These are phyloP conservation scores for Amiota minor DNA, from an alignment of 2,888 invertebrate species.

Conservation along the genomic window DNA sequence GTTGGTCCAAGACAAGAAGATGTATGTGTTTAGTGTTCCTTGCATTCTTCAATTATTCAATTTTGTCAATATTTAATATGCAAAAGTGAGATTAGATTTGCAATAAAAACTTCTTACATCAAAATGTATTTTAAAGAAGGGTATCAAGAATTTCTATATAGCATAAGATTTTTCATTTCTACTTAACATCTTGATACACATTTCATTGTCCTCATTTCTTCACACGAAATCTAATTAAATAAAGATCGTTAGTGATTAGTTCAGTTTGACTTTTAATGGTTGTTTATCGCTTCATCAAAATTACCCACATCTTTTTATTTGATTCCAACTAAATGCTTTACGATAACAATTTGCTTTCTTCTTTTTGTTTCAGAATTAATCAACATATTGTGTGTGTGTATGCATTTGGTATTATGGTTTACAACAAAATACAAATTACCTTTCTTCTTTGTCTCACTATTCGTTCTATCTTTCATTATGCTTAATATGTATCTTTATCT, in stretches of 20 bases:
- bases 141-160: too few relatives aligned
- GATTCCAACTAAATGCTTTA: constrained; percentile 3
- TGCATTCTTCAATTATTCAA: too few relatives aligned
- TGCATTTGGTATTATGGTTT: too few relatives aligned
- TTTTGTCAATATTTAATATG: too few relatives aligned
- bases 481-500: neutral
- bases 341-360: neutral
- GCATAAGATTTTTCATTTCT: neutral
- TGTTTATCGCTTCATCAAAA: constrained; percentile 54
- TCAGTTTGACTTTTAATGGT: constrained; percentile 52
- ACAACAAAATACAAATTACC: too few relatives aligned
- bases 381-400: too few relatives aligned
- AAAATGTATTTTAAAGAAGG: too few relatives aligned
- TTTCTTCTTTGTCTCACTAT: neutral
- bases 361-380: too few relatives aligned
- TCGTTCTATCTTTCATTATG: neutral
- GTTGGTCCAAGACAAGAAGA: too few relatives aligned
- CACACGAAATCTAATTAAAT: constrained; percentile 54
- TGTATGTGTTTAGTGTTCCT: too few relatives aligned
- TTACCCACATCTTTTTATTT: constrained; percentile 8
- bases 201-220: neutral
- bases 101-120: too few relatives aligned
- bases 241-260: constrained; percentile 41
- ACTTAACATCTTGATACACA: neutral
- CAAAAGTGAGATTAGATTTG: too few relatives aligned